Base-by-base conservation (phyloP, 2,888 invertebrate species). In the Patella caerulea region DNA sequence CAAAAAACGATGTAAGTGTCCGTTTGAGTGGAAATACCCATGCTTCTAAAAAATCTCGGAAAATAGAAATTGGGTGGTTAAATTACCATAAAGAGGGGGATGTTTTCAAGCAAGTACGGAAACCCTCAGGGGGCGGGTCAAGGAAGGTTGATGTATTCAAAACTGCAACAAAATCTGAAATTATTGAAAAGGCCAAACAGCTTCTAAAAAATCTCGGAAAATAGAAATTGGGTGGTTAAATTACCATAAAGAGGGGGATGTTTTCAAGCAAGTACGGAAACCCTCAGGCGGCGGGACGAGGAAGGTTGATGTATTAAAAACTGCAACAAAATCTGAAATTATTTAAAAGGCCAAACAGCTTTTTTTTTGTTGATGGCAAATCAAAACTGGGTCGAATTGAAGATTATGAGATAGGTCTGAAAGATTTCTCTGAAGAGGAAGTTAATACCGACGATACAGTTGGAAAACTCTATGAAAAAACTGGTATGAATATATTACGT, bases 1-100 rank as follows among this genome's bases (percentile, higher is more conserved):
- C 45, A 7, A 7, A 45, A 45, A 45, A 45, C 9, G 7, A 45
- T 45, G 45, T 45, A 9, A 45, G 45, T 45, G 9, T 45, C 45
- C 45, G 45, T 45, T 45, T 45, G 45, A 45, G 45, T 45, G 45
- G 45, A 45, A 45, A 45, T 45, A 45, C 45, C 45, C 45, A 45
- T 9, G 45, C 59, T 9, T 59, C 19, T 9, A 59, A 59, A 17
- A 59, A 59, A 59, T 19, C 59, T 19, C 17, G 59, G 59, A 59
- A 59, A 65, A 65, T 65, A 24, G 65, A 65, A 65, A 65, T 65
- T 2, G 65, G 65, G 24, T 65, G 65, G 65, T 65, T 65, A 14
- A 19, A 24, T 65, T 19, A 65, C 19, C 3, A 65, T 11, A 19
- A 65, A 11, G 65, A 19, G 12, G 14, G 14, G 1, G 24, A 24